These are phyloP conservation scores for Epinotia demarniana DNA, from an alignment of 2,888 invertebrate genomes.

Conservation along the genomic window DNA sequence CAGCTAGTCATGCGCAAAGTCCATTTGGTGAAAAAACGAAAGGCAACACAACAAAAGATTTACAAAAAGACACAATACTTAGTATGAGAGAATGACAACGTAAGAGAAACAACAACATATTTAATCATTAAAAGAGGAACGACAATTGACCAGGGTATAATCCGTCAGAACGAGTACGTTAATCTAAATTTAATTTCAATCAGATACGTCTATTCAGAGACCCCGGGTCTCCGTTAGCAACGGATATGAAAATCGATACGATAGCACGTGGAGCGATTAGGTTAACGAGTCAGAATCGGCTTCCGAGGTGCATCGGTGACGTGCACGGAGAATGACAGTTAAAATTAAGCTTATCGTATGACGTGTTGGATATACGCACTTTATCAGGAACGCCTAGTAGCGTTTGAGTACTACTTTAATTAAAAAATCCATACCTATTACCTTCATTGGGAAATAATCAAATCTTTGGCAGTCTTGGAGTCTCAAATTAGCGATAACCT, in stretches of 20 bases:
- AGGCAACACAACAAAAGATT: too few relatives aligned
- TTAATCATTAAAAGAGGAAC: too few relatives aligned
- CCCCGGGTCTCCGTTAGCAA: conserved; percentile 7
- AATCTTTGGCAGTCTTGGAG: background rate
- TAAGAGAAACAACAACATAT: too few relatives aligned
- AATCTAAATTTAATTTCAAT: background rate
- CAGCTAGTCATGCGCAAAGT: too few relatives aligned
- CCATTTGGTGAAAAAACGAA: too few relatives aligned
- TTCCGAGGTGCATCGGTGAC: conserved; percentile 5
- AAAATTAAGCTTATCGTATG: conserved; percentile 1
- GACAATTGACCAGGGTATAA: too few relatives aligned
- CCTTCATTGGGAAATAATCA: background rate
- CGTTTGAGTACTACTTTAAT: too few relatives aligned
- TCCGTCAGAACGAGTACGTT: background rate
- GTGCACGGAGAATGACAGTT: background rate
- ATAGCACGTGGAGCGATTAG: conserved; percentile 21
- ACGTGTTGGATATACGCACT: background rate
- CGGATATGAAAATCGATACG: conserved; percentile 33
- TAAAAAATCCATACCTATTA: too few relatives aligned
- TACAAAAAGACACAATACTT: too few relatives aligned
- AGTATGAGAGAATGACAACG: too few relatives aligned
- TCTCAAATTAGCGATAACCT: background rate
- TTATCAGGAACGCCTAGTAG: too few relatives aligned
- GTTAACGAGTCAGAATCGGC: background rate
- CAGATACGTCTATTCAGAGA: background rate